phyloP scores from a whole-genome alignment of 2,797 vertebrate genomes.

The Coluber constrictor region DNA sequence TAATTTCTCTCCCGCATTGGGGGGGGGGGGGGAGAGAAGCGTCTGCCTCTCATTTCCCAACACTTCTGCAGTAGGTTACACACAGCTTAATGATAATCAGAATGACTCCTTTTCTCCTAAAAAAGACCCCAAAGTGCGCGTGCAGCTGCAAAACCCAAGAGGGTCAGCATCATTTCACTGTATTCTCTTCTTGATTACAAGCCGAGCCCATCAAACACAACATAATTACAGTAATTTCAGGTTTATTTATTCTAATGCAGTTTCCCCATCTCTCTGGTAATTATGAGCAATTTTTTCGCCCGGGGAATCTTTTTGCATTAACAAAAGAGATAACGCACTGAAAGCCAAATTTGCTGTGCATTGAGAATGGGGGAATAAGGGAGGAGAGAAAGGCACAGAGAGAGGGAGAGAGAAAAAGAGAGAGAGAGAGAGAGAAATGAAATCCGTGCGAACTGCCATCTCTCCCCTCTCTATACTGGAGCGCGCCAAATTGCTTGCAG shows the following conservation, averaged over 20 bases:
- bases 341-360: slow-evolving; percentile 96
- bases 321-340: slow-evolving; percentile 98
- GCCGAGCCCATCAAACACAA: slow-evolving; percentile 99
- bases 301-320: slow-evolving; percentile 94
- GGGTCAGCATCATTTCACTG: slow-evolving; percentile 99
- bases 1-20: background rate
- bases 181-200: slow-evolving; percentile 99
- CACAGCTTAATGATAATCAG: slow-evolving; percentile 83
- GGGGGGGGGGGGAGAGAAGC: slow-evolving; percentile 43
- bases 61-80: slow-evolving; percentile 83
- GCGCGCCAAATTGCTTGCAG: slow-evolving; percentile 99
- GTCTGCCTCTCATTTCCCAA: slow-evolving; percentile 79
- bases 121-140: slow-evolving; percentile 80
- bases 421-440: slow-evolving; percentile 74
- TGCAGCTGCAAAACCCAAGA: slow-evolving; percentile 98
- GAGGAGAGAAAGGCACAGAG: background rate
- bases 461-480: slow-evolving; percentile 83
- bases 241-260: slow-evolving; percentile 99
- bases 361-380: slow-evolving; percentile 76
- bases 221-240: slow-evolving; percentile 99
- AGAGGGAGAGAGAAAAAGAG: background rate
- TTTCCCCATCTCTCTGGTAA: slow-evolving; percentile 99
- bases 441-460: slow-evolving; percentile 88
- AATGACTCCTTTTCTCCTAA: slow-evolving; percentile 75
- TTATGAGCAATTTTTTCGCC: slow-evolving; percentile 99